Conservation (phyloP, 2,888 invertebrate species). For the Coremacera marginata region DNA sequence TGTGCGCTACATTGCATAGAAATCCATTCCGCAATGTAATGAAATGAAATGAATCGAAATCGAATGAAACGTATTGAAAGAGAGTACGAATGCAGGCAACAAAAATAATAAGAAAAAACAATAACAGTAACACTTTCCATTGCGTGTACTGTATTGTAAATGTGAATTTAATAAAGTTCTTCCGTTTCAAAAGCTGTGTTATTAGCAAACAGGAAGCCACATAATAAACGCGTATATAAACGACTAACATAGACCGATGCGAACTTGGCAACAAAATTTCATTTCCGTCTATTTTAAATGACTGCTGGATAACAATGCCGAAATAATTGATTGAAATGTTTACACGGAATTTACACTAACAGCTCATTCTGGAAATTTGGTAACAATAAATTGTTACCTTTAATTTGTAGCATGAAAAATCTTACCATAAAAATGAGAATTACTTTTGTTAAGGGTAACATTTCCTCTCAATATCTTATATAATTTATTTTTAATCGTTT, state of each 20-base stretch:
- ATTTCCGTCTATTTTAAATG: background rate
- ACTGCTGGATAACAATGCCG: too few species aligned
- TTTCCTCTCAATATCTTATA: too few species aligned
- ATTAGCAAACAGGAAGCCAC: background rate
- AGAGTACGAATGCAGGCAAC: too few species aligned
- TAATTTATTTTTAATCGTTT: background rate
- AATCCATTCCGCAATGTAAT: background rate
- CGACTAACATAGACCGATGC: background rate
- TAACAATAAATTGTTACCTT: too few species aligned
- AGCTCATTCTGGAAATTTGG: background rate
- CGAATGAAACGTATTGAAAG: background rate
- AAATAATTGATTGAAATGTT: too few species aligned
- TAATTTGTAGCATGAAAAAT: too few species aligned
- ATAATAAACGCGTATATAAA: background rate
- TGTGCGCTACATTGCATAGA: background rate
- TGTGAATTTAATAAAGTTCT: conserved; percentile 9
- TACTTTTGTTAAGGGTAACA: too few species aligned
- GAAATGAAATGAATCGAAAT: background rate
- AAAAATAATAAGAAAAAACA: background rate
- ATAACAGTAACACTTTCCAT: background rate
- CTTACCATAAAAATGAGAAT: too few species aligned
- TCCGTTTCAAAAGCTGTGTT: background rate
- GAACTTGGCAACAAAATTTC: background rate
- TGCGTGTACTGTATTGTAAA: background rate
- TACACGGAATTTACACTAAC: background rate